Evolutionary conservation across 2,113 vertebrate genomes (phyloP), one percentile per base, ranked within the genome.

Genomic region (Corythornis madagascariensis): DNA sequence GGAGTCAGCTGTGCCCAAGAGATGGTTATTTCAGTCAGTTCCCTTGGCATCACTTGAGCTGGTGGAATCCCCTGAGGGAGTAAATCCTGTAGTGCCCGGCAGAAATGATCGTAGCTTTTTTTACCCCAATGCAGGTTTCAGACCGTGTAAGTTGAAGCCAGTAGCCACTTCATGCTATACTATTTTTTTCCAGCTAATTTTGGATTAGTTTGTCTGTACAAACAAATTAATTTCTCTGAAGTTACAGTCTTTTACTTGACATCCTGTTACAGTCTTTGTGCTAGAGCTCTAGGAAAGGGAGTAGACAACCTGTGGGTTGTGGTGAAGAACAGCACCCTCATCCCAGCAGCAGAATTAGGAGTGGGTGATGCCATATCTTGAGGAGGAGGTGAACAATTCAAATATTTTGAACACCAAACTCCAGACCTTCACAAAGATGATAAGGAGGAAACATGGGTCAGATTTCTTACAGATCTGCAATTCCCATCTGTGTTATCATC

Each of bases 91-190:
- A 21, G 87, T 33, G 87, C 87, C 91, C 94, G 76, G 86, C 90
- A 96, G 83, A 79, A 93, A 65, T 14, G 24, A 40, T 88, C 90
- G 70, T n/a, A 2, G 84, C 86, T 95, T 94, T 95, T 95, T 88
- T 91, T 88, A 74, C 88, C 91, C 66, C 79, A 48, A 6, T 26
- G 74, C 59, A 22, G 76, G 28, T 89, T 93, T 88, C 71, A 43
- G 60, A 11, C 75, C 1, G 0, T 74, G 50, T 86, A 77, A 86
- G 77, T 72, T 31, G 80, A 90, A 81, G 76, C 76, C 55, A 45
- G 29, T 5, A 7, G 50, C 56, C 33, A 0, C 69, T 80, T 78
- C 28, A 17, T 48, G 79, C 52, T 47, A 9, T 31, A 4, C 26
- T 79, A 2, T 33, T 71, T 86, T 86, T 92, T 83, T 55, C n/a